Percentiles rank a stretch among this genome's conserved stretches.
phyloP scores from a whole-genome alignment of 1,140 invertebrate species.

The Apis dorsata region DNA sequence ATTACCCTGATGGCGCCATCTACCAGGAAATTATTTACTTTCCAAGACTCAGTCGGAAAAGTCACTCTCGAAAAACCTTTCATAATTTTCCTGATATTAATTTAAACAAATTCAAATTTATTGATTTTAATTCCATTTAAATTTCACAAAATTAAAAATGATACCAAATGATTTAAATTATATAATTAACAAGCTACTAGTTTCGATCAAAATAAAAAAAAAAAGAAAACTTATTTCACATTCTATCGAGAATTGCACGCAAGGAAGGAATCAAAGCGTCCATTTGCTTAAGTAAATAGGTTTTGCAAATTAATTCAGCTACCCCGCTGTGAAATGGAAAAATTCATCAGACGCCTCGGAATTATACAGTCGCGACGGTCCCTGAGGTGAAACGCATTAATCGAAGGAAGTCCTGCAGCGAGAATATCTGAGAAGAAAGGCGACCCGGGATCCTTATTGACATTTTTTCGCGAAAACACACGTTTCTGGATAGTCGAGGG shows the following conservation, averaged over 20 bases:
- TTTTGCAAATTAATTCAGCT: neutral
- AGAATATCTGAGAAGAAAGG: neutral
- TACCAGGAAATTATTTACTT: neutral
- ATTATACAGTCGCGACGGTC: neutral
- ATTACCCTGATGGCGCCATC: constrained; percentile 14
- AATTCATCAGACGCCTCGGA: neutral
- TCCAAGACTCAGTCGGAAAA: neutral
- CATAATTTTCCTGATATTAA: neutral
- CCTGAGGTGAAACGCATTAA: constrained; percentile 21
- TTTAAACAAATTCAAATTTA: neutral
- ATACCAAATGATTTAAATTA: neutral
- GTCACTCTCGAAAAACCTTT: neutral
- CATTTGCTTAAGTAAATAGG: neutral
- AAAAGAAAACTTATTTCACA: neutral
- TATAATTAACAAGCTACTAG: no score
- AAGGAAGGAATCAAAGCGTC: neutral
- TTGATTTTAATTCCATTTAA: neutral
- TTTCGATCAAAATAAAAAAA: neutral
- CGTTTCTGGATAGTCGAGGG: constrained; percentile 31
- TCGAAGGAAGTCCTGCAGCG: neutral
- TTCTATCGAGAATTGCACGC: neutral
- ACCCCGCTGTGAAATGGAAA: neutral
- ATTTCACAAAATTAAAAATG: neutral
- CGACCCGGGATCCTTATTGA: neutral
- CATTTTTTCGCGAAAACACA: constrained; percentile 42